phyloP scores from a whole-genome alignment of 2,888 invertebrate genomes.

The Cephus pygmeus region DNA sequence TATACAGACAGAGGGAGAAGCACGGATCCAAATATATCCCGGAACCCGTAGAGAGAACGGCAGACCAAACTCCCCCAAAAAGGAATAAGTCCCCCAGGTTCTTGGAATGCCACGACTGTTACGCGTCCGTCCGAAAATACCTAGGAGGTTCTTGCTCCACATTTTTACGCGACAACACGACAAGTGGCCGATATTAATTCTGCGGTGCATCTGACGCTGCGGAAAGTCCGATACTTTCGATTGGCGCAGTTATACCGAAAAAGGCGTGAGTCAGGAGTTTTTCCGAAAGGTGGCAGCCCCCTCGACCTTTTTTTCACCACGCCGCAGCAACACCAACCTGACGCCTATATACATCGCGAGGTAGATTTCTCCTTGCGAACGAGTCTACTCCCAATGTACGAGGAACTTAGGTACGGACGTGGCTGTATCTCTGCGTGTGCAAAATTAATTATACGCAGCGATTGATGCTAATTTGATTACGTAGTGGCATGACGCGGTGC shows the following conservation, averaged over 20 bases:
- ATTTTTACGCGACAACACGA: constrained; percentile 37
- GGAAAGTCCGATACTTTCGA: constrained; percentile 9
- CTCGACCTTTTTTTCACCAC: too few relatives aligned
- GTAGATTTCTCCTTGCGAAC: not conserved
- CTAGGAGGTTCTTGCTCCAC: constrained; percentile 44
- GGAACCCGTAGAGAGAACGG: constrained; percentile 31
- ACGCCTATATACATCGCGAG: not conserved
- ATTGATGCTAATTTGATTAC: not conserved
- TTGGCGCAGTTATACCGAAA: not conserved
- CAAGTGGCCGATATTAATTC: constrained; percentile 3
- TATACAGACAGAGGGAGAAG: constrained; percentile 12
- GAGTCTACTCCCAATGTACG: not conserved
- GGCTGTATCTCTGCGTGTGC: not conserved
- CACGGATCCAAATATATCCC: constrained; percentile 41
- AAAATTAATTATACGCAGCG: not conserved
- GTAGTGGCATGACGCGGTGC: not conserved
- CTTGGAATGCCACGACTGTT: constrained; percentile 47
- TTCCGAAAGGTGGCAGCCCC: not conserved
- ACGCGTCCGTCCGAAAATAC: constrained; percentile 40
- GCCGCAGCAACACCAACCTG: not conserved
- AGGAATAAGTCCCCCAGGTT: constrained; percentile 39
- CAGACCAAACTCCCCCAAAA: constrained; percentile 47
- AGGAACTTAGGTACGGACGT: rapidly evolving
- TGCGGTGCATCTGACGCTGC: constrained; percentile 1
- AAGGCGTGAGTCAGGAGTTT: not conserved